These are phyloP conservation scores for Pasiphila rectangulata DNA, from an alignment of 2,888 invertebrate genomes.

Conservation along the genomic window DNA sequence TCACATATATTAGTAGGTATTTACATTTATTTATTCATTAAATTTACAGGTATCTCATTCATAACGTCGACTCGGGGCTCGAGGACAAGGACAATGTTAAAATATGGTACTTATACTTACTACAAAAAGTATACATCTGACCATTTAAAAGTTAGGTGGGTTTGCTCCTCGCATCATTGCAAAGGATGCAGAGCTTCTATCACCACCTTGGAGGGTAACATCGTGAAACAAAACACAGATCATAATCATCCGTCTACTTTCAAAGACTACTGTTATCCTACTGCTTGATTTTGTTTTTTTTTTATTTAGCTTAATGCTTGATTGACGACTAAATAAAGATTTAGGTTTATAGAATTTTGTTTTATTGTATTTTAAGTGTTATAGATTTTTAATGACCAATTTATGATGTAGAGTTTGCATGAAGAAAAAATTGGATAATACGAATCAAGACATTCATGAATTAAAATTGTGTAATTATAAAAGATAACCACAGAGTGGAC, in stretches of 20 bases:
- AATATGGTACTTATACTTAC: background rate
- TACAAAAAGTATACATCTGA: conserved; percentile 1
- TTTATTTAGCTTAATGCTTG: background rate
- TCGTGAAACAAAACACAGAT: conserved; percentile 12
- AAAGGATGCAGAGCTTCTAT: conserved; percentile 13
- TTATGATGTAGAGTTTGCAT: too few species aligned
- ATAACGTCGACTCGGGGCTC: background rate
- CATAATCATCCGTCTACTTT: background rate
- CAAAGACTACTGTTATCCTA: background rate
- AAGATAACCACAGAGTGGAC: too few species aligned
- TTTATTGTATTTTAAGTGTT: too few species aligned
- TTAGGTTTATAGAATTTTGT: too few species aligned
- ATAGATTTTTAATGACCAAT: too few species aligned
- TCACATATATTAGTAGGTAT: too few species aligned
- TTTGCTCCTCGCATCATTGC: background rate
- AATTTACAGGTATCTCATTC: background rate
- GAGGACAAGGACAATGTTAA: background rate
- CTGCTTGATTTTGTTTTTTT: background rate
- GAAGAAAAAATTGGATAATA: too few species aligned
- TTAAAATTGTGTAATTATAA: too few species aligned
- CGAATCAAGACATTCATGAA: too few species aligned
- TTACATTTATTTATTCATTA: too few species aligned
- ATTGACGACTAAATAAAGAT: too few species aligned
- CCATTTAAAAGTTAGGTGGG: conserved; percentile 7
- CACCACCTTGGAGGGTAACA: conserved; percentile 19